These are phyloP conservation scores for Girardia tigrina DNA, from an alignment of 2,888 invertebrate species.

Conservation along the genomic window DNA sequence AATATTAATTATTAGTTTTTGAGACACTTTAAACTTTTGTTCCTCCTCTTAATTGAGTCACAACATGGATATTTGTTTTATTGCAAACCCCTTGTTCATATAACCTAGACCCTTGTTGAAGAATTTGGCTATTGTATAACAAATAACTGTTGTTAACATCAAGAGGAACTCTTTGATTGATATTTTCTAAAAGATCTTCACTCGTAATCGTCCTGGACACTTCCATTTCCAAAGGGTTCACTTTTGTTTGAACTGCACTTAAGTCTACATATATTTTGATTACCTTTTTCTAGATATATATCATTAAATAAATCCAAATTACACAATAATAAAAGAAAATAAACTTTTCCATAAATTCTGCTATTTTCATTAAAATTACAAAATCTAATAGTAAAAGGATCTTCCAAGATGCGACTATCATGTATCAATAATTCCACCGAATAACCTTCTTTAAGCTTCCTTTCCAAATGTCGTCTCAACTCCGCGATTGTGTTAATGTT, in stretches of 20 bases:
- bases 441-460: not conserved
- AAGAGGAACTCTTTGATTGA: not conserved
- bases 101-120: no score
- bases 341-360: constrained; percentile 1
- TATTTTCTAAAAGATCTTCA: not conserved
- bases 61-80: no score
- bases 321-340: not conserved
- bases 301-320: not conserved
- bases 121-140: no score
- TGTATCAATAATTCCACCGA: not conserved
- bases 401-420: not conserved
- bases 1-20: no score
- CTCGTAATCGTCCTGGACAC: not conserved
- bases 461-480: not conserved
- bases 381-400: not conserved
- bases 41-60: no score
- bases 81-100: no score
- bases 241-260: not conserved
- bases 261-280: not conserved
- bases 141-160: no score
- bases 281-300: not conserved
- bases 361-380: not conserved
- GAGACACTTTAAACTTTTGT: no score
- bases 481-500: not conserved
- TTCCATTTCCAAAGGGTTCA: not conserved